These are phyloP conservation scores for Drosophila cognata DNA, from an alignment of 2,888 invertebrate species.

Conservation along the genomic window DNA sequence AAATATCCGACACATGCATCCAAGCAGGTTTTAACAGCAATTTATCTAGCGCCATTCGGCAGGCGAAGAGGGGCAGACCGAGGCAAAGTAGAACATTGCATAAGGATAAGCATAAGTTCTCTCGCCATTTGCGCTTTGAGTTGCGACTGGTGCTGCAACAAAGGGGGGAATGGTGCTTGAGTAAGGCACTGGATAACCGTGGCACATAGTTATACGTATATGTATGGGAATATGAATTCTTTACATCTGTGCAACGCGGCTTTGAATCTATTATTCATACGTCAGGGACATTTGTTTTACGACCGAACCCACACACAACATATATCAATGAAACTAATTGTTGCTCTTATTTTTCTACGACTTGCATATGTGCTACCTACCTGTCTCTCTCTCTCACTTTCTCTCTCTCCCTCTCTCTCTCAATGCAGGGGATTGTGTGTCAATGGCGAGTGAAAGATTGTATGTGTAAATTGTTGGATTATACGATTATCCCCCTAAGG, in stretches of 20 bases:
- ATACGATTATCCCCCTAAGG: slow-evolving; percentile 40
- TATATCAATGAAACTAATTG: slow-evolving; percentile 74
- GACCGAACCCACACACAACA: slow-evolving; percentile 42
- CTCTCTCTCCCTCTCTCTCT: not conserved
- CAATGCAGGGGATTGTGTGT: slow-evolving; percentile 1
- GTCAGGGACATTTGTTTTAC: slow-evolving; percentile 65
- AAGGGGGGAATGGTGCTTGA: not conserved
- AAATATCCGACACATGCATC: slow-evolving; percentile 69
- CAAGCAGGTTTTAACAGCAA: slow-evolving; percentile 78
- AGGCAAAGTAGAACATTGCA: slow-evolving; percentile 44
- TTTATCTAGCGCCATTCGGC: slow-evolving; percentile 62
- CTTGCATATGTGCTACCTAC: slow-evolving; percentile 33
- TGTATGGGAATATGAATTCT: slow-evolving; percentile 30
- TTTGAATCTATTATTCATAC: slow-evolving; percentile 74
- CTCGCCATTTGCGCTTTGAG: slow-evolving; percentile 65
- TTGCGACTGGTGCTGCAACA: slow-evolving; percentile 25
- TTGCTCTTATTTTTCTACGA: slow-evolving; percentile 54
- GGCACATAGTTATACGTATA: slow-evolving; percentile 40
- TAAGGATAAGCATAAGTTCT: slow-evolving; percentile 75
- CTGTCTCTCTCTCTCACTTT: too few species aligned
- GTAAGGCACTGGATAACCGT: slow-evolving; percentile 11
- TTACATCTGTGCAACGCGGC: slow-evolving; percentile 59
- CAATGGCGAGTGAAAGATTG: slow-evolving; percentile 45
- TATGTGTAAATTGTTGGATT: slow-evolving; percentile 59
- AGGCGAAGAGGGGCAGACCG: too few species aligned